Base-by-base conservation (phyloP, 2,797 vertebrate genomes). In the Aselliscus stoliczkanus region DNA sequence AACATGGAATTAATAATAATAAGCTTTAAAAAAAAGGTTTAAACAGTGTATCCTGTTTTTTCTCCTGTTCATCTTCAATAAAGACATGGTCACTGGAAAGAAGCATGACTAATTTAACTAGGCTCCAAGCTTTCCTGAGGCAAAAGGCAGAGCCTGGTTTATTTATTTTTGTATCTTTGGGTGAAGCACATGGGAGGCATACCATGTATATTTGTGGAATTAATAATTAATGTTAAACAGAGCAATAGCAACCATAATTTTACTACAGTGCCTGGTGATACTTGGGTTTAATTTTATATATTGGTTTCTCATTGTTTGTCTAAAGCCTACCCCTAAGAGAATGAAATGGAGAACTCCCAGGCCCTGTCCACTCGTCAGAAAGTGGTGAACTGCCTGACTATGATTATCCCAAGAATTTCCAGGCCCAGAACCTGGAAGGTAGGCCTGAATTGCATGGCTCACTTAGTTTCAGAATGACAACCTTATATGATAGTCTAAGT, bases 1-100 rank as follows among this genome's bases (percentile, higher is more conserved):
- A 92, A 88, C 25, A 25, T 89, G 44, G 37, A 88, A 88, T 90
- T 82, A 95, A 87, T 83, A 82, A 77, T 54, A 92, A 94, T 65
- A 82, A 50, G 5, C 18, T 73, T 11, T 31, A 62, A 1, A 47
- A 90, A 88, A 67, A 77, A 67, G 18, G n/a, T 88, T 87, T 73
- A 87, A 70, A 60, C 47, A 76, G 21, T 44, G 20, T 65, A 87
- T 93, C 80, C 90, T 92, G 80, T 94, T 93, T 96, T 29, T 94
- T 92, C 76, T 87, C 65, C 84, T 76, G 54, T 73, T 62, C 1
- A 39, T 42, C 29, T 73, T 92, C 64, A 56, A 60, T 70, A 80
- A 92, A 95, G 64, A 90, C 84, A 81, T 70, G n/a, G 34, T 85
- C 73, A 17, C 69, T 79, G 67, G 31, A 77, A 44, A 87, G 54